Conservation (phyloP, 2,797 vertebrate species). For the Molossus alvarezi region DNA sequence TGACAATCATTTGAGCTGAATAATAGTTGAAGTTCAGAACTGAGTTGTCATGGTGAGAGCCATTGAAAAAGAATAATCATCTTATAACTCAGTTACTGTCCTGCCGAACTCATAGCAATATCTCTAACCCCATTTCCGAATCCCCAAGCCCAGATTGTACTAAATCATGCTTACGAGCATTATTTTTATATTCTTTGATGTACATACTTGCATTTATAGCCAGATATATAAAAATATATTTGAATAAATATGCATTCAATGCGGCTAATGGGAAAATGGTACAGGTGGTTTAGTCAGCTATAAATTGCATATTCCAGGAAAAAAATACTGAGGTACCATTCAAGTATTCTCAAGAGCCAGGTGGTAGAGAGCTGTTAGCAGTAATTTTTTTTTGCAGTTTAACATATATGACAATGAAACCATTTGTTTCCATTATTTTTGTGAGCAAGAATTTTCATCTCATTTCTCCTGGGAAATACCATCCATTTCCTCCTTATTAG, state of each 20-base stretch:
- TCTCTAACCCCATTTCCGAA: constrained; percentile 63
- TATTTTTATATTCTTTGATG: constrained; percentile 69
- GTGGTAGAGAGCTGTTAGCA: constrained; percentile 67
- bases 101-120: constrained; percentile 81
- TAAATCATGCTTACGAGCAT: constrained; percentile 53
- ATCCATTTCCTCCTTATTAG: constrained; percentile 76
- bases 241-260: constrained; percentile 63
- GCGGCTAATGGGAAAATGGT: constrained; percentile 53
- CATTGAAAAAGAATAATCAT: constrained; percentile 81
- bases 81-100: constrained; percentile 82
- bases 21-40: constrained; percentile 81
- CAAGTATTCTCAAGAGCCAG: constrained; percentile 71
- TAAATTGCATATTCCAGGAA: constrained; percentile 66
- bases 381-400: constrained; percentile 68
- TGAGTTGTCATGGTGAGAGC: constrained; percentile 77
- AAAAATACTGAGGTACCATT: constrained; percentile 69
- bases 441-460: constrained; percentile 75
- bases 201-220: constrained; percentile 56
- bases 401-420: constrained; percentile 65
- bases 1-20: constrained; percentile 78
- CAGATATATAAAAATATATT: constrained; percentile 37
- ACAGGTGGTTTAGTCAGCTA: constrained; percentile 62
- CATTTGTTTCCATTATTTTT: constrained; percentile 81
- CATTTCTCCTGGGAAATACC: constrained; percentile 73
- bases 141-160: constrained; percentile 45